Base-by-base conservation (phyloP, 2,888 invertebrate genomes). In the Apantesis nais region DNA sequence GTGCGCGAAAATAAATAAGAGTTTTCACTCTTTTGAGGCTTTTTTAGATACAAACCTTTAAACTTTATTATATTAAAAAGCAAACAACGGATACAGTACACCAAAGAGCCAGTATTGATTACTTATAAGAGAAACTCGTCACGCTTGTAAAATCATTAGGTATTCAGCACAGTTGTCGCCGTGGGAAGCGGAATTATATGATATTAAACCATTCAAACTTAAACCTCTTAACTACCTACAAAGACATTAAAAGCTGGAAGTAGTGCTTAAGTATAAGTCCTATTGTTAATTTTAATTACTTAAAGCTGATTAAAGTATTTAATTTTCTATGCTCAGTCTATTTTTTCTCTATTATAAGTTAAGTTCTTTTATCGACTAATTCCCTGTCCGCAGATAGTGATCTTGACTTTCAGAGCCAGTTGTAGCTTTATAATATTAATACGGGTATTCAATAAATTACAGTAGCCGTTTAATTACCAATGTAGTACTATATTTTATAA, bases 131-230 rank as follows among this genome's bases (percentile, higher is more conserved):
- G 16, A 29, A 58, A 58, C 29, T 58, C 29, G 58, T 29, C 58
- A 58, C 58, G 29, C 7, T 8, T 58, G 2, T 29, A 29, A 29
- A 58, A 29, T 29, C 16, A 58, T 58, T 58, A 58, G 2, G 58
- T 58, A 58, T 58, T 58, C 58, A 58, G 58, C 58, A 58, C 58
- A 58, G 58, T 29, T 29, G 16, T 58, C 16, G 58, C 58, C 58
- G 58, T 58, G 58, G 7, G 58, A 48, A 16, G 58, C 14, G 29
- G 1, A 58, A 29, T 58, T 58, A 58, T 14, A 58, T 58, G 14
- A 58, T 29, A 58, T 58, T 58, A 58, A 29, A 58, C 58, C 55
- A 58, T 58, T 58, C 58, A 29, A 58, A 29, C 58, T 58, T 58
- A 58, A 29, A 58, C 16, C 16, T 58, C 29, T 37, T 37, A n/a